Evolutionary conservation across 2,113 vertebrate genomes (phyloP).

Genomic region (Quiscalus mexicanus): DNA sequence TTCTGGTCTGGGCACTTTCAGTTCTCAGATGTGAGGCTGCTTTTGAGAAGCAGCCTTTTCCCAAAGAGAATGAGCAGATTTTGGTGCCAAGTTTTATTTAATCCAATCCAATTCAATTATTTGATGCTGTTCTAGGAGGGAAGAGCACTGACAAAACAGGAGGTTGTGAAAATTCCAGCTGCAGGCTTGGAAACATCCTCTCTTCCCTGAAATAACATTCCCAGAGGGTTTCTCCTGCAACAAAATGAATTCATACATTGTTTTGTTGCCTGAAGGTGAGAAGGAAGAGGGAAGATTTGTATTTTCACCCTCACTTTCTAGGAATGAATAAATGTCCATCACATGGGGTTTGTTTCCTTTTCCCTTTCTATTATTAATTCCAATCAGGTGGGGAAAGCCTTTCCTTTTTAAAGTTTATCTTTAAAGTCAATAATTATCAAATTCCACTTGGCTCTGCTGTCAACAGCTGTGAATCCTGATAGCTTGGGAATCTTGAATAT

Average conservation of each 20-base stretch:
- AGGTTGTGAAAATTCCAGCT: not conserved
- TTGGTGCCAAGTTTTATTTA: not conserved
- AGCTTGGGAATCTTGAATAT: accelerated
- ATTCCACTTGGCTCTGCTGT: not conserved
- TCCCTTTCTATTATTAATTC: not conserved
- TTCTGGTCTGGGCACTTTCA: not conserved
- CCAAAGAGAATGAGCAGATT: not conserved
- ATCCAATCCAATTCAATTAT: too few species aligned
- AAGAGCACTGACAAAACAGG: accelerated
- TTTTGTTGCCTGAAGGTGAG: not conserved
- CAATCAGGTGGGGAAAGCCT: accelerated
- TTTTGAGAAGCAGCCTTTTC: not conserved
- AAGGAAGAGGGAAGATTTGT: not conserved
- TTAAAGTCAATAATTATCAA: not conserved
- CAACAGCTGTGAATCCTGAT: not conserved
- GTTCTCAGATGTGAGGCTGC: accelerated
- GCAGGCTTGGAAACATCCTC: not conserved
- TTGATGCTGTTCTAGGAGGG: not conserved
- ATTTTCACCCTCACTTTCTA: not conserved
- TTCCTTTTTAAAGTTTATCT: not conserved
- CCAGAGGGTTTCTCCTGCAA: not conserved
- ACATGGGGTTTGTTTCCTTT: not conserved
- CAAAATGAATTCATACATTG: not conserved
- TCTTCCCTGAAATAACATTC: not conserved
- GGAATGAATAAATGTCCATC: not conserved